phyloP scores from a whole-genome alignment of 2,888 invertebrate genomes.

The Synergus umbraculus region DNA sequence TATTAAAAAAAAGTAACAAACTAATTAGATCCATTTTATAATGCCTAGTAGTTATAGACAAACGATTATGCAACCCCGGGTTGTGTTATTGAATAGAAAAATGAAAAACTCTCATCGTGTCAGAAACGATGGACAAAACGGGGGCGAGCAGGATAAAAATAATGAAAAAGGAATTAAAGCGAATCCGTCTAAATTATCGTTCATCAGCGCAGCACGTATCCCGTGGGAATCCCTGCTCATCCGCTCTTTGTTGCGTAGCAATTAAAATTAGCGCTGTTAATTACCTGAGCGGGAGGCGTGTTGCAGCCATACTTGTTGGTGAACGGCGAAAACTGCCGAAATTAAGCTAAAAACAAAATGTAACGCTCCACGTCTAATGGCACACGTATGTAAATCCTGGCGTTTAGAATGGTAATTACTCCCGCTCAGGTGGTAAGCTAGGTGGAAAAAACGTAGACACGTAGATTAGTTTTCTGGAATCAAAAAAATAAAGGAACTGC shows the following conservation, averaged over 20 bases:
- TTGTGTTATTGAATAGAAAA: neutral
- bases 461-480: neutral
- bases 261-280: slow-evolving; percentile 77
- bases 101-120: neutral
- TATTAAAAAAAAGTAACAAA: no score
- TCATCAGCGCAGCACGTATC: slow-evolving; percentile 68
- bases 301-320: slow-evolving; percentile 66
- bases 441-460: neutral
- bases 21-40: no score
- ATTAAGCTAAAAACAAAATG: slow-evolving; percentile 71
- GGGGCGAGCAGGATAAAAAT: slow-evolving; percentile 34
- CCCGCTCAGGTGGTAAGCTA: neutral
- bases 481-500: neutral
- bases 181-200: slow-evolving; percentile 71
- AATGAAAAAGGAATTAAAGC: slow-evolving; percentile 59
- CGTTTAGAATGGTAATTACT: slow-evolving; percentile 21
- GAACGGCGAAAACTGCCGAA: slow-evolving; percentile 68
- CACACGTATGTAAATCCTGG: slow-evolving; percentile 42
- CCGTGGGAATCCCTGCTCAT: slow-evolving; percentile 72
- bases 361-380: slow-evolving; percentile 68
- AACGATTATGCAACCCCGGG: no score
- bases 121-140: neutral
- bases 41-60: no score
- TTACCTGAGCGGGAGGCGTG: slow-evolving; percentile 64
- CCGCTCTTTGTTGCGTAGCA: slow-evolving; percentile 74